phyloP scores from a whole-genome alignment of 2,888 invertebrate species.

The Clitarchus hookeri region DNA sequence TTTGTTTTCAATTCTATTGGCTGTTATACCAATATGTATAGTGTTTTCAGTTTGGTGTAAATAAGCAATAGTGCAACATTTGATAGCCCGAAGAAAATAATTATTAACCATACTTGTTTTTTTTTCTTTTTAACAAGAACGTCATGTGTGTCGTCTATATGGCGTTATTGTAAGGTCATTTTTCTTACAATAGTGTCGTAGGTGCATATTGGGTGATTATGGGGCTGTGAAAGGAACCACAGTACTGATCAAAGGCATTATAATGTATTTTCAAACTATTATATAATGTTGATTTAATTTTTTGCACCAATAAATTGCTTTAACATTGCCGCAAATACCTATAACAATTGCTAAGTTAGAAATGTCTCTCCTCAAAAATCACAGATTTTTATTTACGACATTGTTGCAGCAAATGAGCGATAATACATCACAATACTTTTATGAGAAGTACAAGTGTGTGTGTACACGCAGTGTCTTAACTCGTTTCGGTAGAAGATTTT shows the following conservation, averaged over 20 bases:
- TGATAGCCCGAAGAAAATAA: no score
- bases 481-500: no score
- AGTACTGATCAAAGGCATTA: background rate
- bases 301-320: background rate
- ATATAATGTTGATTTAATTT: background rate
- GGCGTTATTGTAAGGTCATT: no score
- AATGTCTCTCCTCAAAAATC: slow-evolving; percentile 11
- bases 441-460: no score
- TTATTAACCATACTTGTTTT: background rate
- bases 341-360: background rate
- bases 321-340: background rate
- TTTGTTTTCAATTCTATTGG: background rate
- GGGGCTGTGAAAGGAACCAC: background rate
- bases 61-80: no score
- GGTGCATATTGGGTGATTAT: background rate
- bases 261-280: background rate
- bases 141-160: background rate
- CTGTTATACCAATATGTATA: background rate
- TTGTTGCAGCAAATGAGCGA: background rate
- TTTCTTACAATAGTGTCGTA: background rate
- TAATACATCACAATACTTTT: no score
- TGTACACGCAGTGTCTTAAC: no score
- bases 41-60: no score
- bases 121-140: background rate
- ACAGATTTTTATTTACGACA: background rate